Evolutionary conservation across 2,888 invertebrate species (phyloP), one percentile per base, ranked within the genome.

Genomic region (Linyphia triangularis): DNA sequence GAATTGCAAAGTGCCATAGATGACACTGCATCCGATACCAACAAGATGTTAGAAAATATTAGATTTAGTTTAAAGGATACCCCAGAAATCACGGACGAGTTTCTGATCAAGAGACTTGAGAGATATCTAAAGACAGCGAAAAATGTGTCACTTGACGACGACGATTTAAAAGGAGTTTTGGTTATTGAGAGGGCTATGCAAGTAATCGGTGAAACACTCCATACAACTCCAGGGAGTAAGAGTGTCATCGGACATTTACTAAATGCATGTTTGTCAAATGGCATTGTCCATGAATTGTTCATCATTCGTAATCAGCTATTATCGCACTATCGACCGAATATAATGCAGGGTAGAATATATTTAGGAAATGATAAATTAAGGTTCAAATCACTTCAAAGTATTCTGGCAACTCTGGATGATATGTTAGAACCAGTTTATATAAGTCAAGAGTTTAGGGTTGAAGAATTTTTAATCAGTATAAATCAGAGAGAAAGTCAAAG

Each of bases 71-170:
- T 73, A 30, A 59, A 30, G 10, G 19, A 33, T 40, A 22, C 22
- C n/a, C 77, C 77, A n/a, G 77, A 77, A 61, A 40, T 77, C 16
- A 65, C 40, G 5, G 67, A 79, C 40, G 30, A 79, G 22, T 67
- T 67, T 28, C 9, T 26, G 19, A 65, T 67, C 2, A 30, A 6
- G 3, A 40, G 78, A 19, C 33, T 79, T n/a, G 9, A n/a, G 9
- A 30, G 1, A 6, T 79, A 79, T 19, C 16, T 79, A 6, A 33
- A 51, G 10, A 19, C 28, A n/a, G 65, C 67, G 13, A 79, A 7
- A 10, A 30, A 16, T 5, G 19, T 51, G 0, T n/a, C 30, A 7
- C 51, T 79, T 26, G 43, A 22, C 43, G 30, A 28, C 2, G 61
- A 22, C 7, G 26, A 24, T 22, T 13, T 30, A 24, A 79, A 79